Base-by-base conservation (phyloP, 2,888 invertebrate species). In the Hemaris fuciformis region DNA sequence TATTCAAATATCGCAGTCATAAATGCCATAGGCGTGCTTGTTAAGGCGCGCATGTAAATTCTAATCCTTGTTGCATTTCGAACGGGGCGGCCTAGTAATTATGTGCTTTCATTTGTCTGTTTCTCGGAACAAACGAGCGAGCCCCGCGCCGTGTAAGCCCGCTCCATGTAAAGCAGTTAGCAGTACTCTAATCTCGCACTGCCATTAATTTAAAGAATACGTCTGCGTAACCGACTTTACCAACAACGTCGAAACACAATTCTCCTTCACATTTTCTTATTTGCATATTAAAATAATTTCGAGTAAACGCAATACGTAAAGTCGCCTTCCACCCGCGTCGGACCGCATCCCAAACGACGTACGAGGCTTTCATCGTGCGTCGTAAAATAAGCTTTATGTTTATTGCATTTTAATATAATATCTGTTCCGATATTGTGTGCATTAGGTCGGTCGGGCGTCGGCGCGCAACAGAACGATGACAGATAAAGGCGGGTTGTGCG, bases 221-320 rank as follows among this genome's bases (percentile, higher is more conserved):
- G 89, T 89, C 90, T 88, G 85, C 86, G 88, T 87, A 88, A 88
- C 90, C 81, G 77, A 88, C 87, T 88, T 82, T 80, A 85, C 86
- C 84, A 84, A 87, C 90, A 87, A 84, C 87, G 85, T 88, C 87
- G 86, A 86, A 89, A 89, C 83, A 89, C 87, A 91, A 89, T 91
- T 87, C 90, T 85, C 84, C 87, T 89, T 87, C 88, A 91, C 91
- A 91, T 91, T 88, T 91, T 89, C 90, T 89, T 91, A 92, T 92
- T 92, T 91, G 90, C 91, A 91, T 91, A 91, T 91, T 91, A 92
- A 92, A 92, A 91, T 92, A 89, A 92, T 92, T 91, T 92, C 89
- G 80, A 91, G 88, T 88, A 85, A 91, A 87, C 90, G 89, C 89
- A 88, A 88, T 91, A 91, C 88, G 88, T 88, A 86, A 80, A 85